These are phyloP conservation scores for Listronotus oregonensis DNA, from an alignment of 1,140 invertebrate genomes.

Conservation along the genomic window DNA sequence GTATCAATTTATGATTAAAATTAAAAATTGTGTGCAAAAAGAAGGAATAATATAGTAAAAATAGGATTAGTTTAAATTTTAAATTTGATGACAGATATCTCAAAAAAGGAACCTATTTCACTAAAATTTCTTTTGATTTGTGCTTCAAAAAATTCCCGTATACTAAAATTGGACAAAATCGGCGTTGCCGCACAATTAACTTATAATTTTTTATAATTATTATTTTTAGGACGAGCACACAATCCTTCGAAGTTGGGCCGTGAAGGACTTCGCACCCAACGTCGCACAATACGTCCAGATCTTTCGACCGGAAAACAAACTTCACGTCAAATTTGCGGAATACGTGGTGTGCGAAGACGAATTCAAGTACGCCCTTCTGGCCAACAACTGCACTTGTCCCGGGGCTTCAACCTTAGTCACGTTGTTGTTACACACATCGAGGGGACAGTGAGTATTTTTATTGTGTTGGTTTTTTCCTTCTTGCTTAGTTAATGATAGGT, in stretches of 20 bases:
- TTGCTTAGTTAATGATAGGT: not conserved
- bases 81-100: too few species aligned
- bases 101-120: too few species aligned
- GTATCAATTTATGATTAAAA: too few species aligned
- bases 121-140: too few species aligned
- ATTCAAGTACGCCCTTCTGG: conserved; percentile 95
- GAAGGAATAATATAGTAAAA: too few species aligned
- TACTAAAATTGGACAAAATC: too few species aligned
- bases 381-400: conserved; percentile 97
- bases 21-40: too few species aligned
- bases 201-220: not conserved
- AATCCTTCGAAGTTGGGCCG: conserved; percentile 95
- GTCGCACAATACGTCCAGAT: conserved; percentile 98
- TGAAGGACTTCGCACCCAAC: conserved; percentile 95
- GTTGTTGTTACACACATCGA: conserved; percentile 90
- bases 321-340: conserved; percentile 98
- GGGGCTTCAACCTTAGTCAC: conserved; percentile 96
- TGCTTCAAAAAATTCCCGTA: too few species aligned
- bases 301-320: conserved; percentile 95
- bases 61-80: too few species aligned
- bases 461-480: not conserved
- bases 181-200: too few species aligned
- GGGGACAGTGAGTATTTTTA: conserved; percentile 85
- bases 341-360: conserved; percentile 97
- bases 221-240: conserved; percentile 87